Conservation (phyloP, 2,113 vertebrate species). For the Pithys albifrons region DNA sequence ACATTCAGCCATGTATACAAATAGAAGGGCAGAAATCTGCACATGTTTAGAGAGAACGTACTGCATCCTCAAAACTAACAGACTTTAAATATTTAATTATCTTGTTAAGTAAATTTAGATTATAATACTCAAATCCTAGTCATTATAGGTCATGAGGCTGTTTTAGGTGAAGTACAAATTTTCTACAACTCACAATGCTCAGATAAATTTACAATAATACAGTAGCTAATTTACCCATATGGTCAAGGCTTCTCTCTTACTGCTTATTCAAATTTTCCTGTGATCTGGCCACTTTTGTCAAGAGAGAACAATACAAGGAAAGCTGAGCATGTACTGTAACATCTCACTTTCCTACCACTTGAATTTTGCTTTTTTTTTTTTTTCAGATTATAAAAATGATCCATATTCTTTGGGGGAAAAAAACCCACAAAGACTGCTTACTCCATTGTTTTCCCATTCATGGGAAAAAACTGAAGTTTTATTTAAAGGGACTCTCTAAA, state of each 20-base stretch:
- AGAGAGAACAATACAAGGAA: not conserved
- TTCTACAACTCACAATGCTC: not conserved
- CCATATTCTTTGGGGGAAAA: not conserved
- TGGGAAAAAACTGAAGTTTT: not conserved
- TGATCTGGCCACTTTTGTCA: not conserved
- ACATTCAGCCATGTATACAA: not conserved
- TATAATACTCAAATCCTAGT: slow-evolving; percentile 48
- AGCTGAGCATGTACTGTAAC: not conserved
- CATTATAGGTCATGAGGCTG: slow-evolving; percentile 22
- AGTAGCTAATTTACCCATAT: not conserved
- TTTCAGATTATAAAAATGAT: not conserved
- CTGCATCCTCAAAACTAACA: slow-evolving; percentile 55
- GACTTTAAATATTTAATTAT: slow-evolving; percentile 73
- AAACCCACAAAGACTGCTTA: not conserved
- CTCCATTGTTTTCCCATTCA: not conserved
- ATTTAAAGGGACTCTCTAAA: not conserved
- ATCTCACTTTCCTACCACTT: not conserved
- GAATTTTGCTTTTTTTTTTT: not conserved
- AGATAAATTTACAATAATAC: slow-evolving; percentile 25
- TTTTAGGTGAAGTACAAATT: not conserved
- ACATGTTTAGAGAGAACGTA: slow-evolving; percentile 18
- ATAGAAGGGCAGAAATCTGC: slow-evolving; percentile 29
- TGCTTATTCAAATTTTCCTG: not conserved
- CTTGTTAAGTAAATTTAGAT: slow-evolving; percentile 70
- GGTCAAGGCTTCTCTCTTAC: not conserved